Conservation (phyloP, 2,888 invertebrate genomes). For the Drosophila mercatorum region DNA sequence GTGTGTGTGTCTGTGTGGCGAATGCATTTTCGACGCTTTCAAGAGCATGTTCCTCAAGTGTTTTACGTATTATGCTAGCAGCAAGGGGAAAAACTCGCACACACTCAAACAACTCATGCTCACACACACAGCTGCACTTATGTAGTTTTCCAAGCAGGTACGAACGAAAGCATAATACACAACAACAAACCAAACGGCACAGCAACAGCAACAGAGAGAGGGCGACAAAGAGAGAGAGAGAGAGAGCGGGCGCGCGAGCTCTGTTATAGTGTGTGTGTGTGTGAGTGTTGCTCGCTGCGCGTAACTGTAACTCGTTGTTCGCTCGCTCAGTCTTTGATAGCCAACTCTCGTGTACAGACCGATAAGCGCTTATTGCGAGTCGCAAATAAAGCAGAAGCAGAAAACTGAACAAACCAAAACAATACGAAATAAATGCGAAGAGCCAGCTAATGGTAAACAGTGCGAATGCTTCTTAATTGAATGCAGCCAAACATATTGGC, state of each 20-base stretch:
- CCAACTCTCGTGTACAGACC: slow-evolving; percentile 83
- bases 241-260: neutral
- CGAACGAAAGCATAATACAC: slow-evolving; percentile 44
- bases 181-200: slow-evolving; percentile 45
- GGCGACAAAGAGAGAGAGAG: slow-evolving; percentile 14
- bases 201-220: slow-evolving; percentile 19
- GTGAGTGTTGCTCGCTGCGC: slow-evolving; percentile 52
- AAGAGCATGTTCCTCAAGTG: slow-evolving; percentile 55
- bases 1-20: slow-evolving; percentile 34
- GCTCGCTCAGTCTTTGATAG: slow-evolving; percentile 83
- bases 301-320: slow-evolving; percentile 71
- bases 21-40: slow-evolving; percentile 62
- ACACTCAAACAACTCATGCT: slow-evolving; percentile 9
- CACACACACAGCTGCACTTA: slow-evolving; percentile 30
- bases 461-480: slow-evolving; percentile 32
- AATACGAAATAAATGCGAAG: slow-evolving; percentile 15
- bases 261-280: slow-evolving; percentile 8
- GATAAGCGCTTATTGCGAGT: slow-evolving; percentile 76
- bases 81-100: slow-evolving; percentile 43
- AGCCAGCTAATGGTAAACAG: slow-evolving; percentile 28
- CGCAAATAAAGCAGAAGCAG: slow-evolving; percentile 12
- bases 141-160: slow-evolving; percentile 73
- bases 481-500: slow-evolving; percentile 31
- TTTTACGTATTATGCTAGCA: slow-evolving; percentile 51
- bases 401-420: slow-evolving; percentile 49